A percentile compares a stretch with the other conserved stretches of the same genome.
These are phyloP conservation scores for Penaeus indicus DNA, from an alignment of 1,140 invertebrate species.

Conservation along the genomic window DNA sequence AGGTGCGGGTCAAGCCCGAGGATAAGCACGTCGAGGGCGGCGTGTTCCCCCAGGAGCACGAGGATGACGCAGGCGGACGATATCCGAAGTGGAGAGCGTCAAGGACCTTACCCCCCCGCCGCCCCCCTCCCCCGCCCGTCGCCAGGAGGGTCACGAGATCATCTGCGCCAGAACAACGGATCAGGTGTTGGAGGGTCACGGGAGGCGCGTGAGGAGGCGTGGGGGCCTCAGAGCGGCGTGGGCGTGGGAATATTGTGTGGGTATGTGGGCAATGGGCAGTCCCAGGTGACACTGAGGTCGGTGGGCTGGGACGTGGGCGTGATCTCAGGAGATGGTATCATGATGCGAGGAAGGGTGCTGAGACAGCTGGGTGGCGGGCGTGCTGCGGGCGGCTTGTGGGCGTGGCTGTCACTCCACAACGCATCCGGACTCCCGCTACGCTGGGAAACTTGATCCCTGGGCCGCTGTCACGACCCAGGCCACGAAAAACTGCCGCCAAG, in stretches of 20 bases:
- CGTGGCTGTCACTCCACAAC: slow-evolving; percentile 21
- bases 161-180: too few species aligned
- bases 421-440: slow-evolving; percentile 21
- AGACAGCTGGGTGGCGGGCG: slow-evolving; percentile 9
- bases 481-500: slow-evolving; percentile 32
- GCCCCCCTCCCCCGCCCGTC: too few species aligned
- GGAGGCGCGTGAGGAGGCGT: too few species aligned
- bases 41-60: too few species aligned
- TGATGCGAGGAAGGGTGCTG: not conserved
- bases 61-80: too few species aligned
- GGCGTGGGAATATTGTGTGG: not conserved
- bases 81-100: too few species aligned
- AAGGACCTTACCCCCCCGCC: too few species aligned
- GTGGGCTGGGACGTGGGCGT: slow-evolving; percentile 2
- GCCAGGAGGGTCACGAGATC: too few species aligned
- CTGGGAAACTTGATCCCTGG: slow-evolving; percentile 12
- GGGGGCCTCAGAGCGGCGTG: too few species aligned
- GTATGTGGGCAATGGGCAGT: not conserved
- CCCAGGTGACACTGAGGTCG: slow-evolving; percentile 9
- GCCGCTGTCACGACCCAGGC: slow-evolving; percentile 17
- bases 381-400: slow-evolving; percentile 1
- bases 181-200: too few species aligned
- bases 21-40: too few species aligned
- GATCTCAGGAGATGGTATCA: slow-evolving; percentile 1
- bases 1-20: too few species aligned